Base-by-base conservation (phyloP, 2,888 invertebrate genomes). In the Eristalis intricaria region DNA sequence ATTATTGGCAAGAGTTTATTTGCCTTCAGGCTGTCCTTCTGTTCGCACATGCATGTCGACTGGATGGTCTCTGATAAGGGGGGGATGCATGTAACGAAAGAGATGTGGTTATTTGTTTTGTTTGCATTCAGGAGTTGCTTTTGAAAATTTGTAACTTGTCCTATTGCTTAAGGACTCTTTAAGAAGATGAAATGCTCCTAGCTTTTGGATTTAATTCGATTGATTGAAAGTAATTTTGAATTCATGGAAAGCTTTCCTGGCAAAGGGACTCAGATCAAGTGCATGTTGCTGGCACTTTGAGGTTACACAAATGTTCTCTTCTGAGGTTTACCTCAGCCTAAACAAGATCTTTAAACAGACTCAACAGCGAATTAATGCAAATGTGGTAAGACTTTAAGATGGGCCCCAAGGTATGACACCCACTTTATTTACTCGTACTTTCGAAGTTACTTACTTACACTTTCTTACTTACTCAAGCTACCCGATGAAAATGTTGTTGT, bases 1-100 rank as follows among this genome's bases (percentile, higher is more conserved):
- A 71, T 83, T 83, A 64, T 83, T 61, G 63, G 38, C 61, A 66
- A 66, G 50, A 71, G 71, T 77, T 83, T 73, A 38, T 60, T 70
- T 75, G 74, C 60, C 75, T 69, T 66, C 56, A 38, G 80, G 65
- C 68, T 19, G 22, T 61, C 40, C 38, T 38, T 43, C 61, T 63
- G 70, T 58, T 38, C 38, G 29, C 56, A 58, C 64, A 71, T 56
- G 58, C 29, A 65, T 43, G 38, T 78, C 71, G 64, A n/a, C 63
- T 78, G 78, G 70, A n/a, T 56, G 63, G 15, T 35, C 38, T 29
- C 26, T 64, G 78, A 71, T 78, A 71, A 71, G 50, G 35, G 35
- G 22, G 11, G 1, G 2, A 7, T 2, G 26, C 15, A 15, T 15
- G 26, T 58, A n/a, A 15, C 43, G 43, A n/a, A 15, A n/a, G n/a